Evolutionary conservation across 1,140 invertebrate species (phyloP).

Genomic region (Amyelois transitella): DNA sequence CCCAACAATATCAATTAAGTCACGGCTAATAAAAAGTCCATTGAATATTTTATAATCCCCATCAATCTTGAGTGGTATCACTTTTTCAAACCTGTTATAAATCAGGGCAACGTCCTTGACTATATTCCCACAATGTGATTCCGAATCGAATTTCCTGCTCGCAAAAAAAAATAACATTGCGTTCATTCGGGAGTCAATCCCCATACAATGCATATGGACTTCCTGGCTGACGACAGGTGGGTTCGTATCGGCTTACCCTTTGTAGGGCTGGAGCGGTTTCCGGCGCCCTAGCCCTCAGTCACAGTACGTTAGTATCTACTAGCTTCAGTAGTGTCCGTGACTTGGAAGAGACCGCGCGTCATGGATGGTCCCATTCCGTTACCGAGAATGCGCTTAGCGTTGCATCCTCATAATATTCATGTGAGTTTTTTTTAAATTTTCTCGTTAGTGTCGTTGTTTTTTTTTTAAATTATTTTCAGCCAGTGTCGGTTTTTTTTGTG

Average conservation of each 20-base stretch:
- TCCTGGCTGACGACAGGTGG: constrained; percentile 16
- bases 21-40: too few relatives aligned
- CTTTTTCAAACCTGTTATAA: background rate
- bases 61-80: background rate
- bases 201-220: constrained; percentile 4
- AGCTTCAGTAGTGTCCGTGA: constrained; percentile 19
- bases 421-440: constrained; percentile 33
- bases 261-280: constrained; percentile 26
- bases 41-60: background rate
- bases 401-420: constrained; percentile 62
- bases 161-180: background rate
- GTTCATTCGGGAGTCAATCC: background rate
- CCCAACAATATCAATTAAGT: background rate
- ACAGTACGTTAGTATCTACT: background rate
- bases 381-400: constrained; percentile 50
- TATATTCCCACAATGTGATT: background rate
- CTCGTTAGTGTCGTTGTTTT: background rate
- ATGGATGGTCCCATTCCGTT: constrained; percentile 51
- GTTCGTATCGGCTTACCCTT: constrained; percentile 40
- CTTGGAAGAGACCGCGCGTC: constrained; percentile 27
- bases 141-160: background rate
- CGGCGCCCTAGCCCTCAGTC: constrained; percentile 14
- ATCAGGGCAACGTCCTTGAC: background rate
- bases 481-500: constrained; percentile 4
- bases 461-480: background rate